phyloP scores from a whole-genome alignment of 2,797 vertebrate species.

The Anolis apletophallus region DNA sequence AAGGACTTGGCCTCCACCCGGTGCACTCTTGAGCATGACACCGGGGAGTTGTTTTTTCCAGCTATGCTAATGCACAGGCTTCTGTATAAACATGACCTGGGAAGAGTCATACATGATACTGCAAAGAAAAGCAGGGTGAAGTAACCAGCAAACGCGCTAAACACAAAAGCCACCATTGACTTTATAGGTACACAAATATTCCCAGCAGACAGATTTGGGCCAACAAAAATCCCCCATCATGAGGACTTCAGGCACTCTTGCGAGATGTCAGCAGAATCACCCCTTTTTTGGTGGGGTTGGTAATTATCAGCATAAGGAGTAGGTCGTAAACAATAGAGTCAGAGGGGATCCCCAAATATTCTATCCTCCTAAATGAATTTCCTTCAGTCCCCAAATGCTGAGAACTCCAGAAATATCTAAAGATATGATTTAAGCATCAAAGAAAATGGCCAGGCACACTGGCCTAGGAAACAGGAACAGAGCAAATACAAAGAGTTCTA shows the following conservation, averaged over 20 bases:
- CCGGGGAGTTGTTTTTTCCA: neutral
- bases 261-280: neutral
- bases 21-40: neutral
- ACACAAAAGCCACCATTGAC: neutral
- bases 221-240: neutral
- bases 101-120: neutral
- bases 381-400: too few relatives aligned
- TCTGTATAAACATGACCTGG: neutral
- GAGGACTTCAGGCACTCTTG: too few relatives aligned
- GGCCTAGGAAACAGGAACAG: too few relatives aligned
- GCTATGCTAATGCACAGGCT: neutral
- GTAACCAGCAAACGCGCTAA: too few relatives aligned
- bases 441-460: too few relatives aligned
- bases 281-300: neutral
- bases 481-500: too few relatives aligned
- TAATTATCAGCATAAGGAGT: neutral
- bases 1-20: neutral
- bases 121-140: too few relatives aligned
- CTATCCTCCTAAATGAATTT: too few relatives aligned
- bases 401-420: too few relatives aligned
- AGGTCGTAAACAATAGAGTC: neutral
- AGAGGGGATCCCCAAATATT: neutral
- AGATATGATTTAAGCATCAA: too few relatives aligned
- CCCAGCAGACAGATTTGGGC: too few relatives aligned
- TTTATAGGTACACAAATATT: neutral